These are phyloP conservation scores for Rhinopithecus roxellana DNA, from an alignment of 2,113 vertebrate species.

Conservation along the genomic window DNA sequence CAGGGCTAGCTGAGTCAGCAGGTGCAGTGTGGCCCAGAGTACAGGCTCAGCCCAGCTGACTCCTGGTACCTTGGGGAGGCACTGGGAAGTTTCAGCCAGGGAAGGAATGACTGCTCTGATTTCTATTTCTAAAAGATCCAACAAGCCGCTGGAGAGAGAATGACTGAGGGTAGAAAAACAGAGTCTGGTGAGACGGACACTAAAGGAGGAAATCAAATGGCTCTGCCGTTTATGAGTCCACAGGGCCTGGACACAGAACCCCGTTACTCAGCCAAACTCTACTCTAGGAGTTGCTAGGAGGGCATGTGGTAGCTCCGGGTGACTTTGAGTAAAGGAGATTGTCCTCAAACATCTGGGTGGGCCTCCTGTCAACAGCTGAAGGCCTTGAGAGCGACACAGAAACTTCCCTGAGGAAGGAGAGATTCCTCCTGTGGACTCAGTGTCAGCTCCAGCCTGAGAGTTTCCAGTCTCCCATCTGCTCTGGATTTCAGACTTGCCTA, in stretches of 20 bases:
- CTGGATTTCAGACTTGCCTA: not conserved
- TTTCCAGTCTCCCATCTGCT: not conserved
- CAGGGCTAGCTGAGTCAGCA: not conserved
- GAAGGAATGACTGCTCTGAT: not conserved
- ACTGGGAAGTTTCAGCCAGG: not conserved
- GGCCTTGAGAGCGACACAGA: not conserved
- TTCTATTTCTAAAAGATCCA: not conserved
- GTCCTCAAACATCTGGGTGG: not conserved
- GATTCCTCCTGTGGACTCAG: not conserved
- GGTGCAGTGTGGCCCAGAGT: not conserved
- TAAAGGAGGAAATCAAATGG: not conserved
- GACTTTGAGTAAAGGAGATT: not conserved
- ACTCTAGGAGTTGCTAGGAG: not conserved
- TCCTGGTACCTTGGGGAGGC: too few relatives aligned
- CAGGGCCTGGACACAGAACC: not conserved
- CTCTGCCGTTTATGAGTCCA: not conserved
- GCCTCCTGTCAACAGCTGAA: not conserved
- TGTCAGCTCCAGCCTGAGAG: not conserved
- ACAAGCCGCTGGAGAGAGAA: not conserved
- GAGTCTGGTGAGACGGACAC: not conserved
- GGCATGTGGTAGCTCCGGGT: too few relatives aligned
- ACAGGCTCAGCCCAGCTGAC: not conserved
- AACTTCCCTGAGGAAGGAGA: not conserved
- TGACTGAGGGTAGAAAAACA: accelerated
- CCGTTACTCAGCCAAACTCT: not conserved